These are phyloP conservation scores for pig (Sus scrofa) DNA, from an alignment of 2,113 vertebrate species.

Conservation along the genomic window DNA sequence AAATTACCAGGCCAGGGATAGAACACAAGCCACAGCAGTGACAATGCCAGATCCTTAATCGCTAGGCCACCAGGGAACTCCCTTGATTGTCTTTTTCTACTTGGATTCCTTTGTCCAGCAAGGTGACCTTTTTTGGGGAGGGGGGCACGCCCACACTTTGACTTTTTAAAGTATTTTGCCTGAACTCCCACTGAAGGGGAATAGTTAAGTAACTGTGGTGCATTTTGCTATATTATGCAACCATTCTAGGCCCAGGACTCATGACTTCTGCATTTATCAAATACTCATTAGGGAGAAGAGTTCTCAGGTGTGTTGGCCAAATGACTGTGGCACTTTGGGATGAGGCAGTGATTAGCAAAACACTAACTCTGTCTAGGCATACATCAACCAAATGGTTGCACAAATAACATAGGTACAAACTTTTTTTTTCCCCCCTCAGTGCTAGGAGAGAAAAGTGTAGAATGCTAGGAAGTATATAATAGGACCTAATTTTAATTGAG, in stretches of 20 bases:
- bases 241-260: not conserved
- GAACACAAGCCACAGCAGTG: too few species aligned
- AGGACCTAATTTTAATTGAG: conserved; percentile 15
- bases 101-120: conserved; percentile 15
- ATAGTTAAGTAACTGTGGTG: not conserved
- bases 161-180: conserved; percentile 44
- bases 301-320: not conserved
- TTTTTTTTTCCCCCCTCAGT: not conserved
- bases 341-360: not conserved
- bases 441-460: not conserved
- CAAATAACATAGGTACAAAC: not conserved
- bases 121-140: too few species aligned
- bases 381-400: not conserved
- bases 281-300: not conserved
- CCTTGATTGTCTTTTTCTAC: not conserved
- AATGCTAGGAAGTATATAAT: not conserved
- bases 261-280: not conserved
- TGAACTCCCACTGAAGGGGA: not conserved
- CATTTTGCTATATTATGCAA: not conserved
- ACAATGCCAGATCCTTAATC: too few species aligned
- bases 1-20: too few species aligned
- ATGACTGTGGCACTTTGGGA: not conserved
- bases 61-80: too few species aligned
- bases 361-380: not conserved
- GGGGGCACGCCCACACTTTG: not conserved